A percentile compares a stretch with the other conserved stretches of the same genome.
Conservation (phyloP, 92 coral and sea anemone genomes). For the Parazoanthus swiftii region DNA sequence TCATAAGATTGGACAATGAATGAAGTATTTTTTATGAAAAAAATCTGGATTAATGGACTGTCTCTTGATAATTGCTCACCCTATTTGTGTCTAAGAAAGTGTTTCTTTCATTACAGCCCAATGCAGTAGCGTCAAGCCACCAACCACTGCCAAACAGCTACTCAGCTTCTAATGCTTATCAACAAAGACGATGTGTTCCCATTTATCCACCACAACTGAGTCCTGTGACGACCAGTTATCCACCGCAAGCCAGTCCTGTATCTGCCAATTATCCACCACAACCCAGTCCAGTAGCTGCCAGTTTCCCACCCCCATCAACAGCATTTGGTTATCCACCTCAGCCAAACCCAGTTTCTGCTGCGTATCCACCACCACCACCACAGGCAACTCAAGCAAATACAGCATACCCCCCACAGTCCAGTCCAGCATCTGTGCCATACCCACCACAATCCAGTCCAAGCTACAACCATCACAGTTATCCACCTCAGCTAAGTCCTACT, state of each 20-base stretch:
- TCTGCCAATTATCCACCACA: conserved; percentile 7
- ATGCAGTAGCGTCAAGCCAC: conserved; percentile 8
- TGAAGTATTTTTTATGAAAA: no score
- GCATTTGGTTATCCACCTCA: conserved; percentile 41
- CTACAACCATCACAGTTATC: conserved; percentile 3
- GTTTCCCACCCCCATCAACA: conserved; percentile 33
- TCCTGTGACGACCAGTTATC: conserved; percentile 24
- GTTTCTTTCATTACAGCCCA: background rate
- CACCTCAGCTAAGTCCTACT: background rate
- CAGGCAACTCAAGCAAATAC: conserved; percentile 14
- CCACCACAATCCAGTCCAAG: conserved; percentile 19
- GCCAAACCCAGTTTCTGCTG: conserved; percentile 5
- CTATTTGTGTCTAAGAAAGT: no score
- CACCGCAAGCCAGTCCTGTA: conserved; percentile 23
- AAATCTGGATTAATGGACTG: no score
- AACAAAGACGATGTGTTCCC: background rate
- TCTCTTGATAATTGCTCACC: no score
- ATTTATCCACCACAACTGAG: conserved; percentile 34
- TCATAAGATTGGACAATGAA: no score
- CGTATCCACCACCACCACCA: conserved; percentile 4
- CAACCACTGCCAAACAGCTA: background rate
- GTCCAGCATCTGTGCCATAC: background rate
- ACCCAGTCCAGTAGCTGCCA: conserved; percentile 35
- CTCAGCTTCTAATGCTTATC: conserved; percentile 3
- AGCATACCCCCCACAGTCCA: conserved; percentile 8